A percentile compares a stretch with the other conserved stretches of the same genome.
Evolutionary conservation across 2,797 vertebrate genomes (phyloP).

Genomic region (Eulemur mongoz): DNA sequence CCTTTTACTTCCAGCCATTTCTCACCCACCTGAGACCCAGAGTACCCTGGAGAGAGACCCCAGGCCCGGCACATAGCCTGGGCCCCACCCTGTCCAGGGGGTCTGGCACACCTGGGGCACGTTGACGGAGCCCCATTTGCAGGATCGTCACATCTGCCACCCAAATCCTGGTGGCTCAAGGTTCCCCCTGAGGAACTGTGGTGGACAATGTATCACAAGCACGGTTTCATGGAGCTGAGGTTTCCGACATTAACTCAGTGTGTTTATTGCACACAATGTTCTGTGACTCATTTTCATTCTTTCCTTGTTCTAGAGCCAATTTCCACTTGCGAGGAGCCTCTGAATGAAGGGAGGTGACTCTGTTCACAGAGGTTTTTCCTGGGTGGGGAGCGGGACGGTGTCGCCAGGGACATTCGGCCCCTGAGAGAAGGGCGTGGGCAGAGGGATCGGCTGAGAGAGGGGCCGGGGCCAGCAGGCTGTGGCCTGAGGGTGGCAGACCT

Average conservation of each 20-base stretch:
- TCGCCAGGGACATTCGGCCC: not conserved
- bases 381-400: not conserved
- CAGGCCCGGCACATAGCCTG: too few species aligned
- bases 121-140: not conserved
- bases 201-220: fast-evolving
- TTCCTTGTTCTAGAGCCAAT: not conserved
- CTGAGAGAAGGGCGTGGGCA: fast-evolving
- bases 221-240: not conserved
- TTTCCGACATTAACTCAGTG: not conserved
- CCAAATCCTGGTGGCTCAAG: not conserved
- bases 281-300: not conserved
- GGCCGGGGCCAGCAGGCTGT: not conserved
- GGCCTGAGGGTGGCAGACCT: not conserved
- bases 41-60: not conserved
- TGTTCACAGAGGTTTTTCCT: not conserved
- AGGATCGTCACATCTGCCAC: fast-evolving
- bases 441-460: not conserved
- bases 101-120: fast-evolving
- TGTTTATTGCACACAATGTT: fast-evolving
- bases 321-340: not conserved
- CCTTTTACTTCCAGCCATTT: not conserved
- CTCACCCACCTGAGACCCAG: not conserved
- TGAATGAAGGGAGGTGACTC: not conserved
- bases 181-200: not conserved
- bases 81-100: fast-evolving